Percentiles rank a stretch among this genome's conserved stretches.
These are phyloP conservation scores for Lysandra coridon DNA, from an alignment of 2,888 invertebrate genomes.

Conservation along the genomic window DNA sequence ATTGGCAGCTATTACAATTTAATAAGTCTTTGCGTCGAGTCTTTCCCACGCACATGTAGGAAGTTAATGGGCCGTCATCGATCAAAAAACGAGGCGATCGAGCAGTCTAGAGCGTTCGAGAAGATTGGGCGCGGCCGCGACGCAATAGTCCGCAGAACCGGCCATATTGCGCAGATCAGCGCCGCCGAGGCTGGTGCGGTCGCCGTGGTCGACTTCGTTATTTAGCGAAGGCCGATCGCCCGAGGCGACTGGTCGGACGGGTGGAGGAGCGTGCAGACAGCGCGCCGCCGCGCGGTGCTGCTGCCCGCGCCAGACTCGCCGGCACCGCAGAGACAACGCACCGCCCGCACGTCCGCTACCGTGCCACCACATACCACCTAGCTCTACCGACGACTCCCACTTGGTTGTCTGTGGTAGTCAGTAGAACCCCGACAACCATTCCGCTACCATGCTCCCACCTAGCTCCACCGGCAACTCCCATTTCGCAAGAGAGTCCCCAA, in stretches of 20 bases:
- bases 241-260: conserved; percentile 78
- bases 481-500: neutral
- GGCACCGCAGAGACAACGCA: conserved; percentile 71
- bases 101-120: conserved; percentile 58
- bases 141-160: conserved; percentile 70
- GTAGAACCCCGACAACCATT: neutral
- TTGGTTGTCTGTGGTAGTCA: neutral
- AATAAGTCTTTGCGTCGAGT: conserved; percentile 32
- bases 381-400: conserved; percentile 66
- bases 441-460: neutral
- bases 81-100: conserved; percentile 52
- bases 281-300: conserved; percentile 70
- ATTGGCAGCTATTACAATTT: conserved; percentile 34
- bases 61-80: conserved; percentile 50
- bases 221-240: conserved; percentile 79
- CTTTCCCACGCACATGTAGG: conserved; percentile 41
- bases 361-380: conserved; percentile 53
- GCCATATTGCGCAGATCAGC: conserved; percentile 76
- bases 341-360: conserved; percentile 58
- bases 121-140: conserved; percentile 65
- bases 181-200: conserved; percentile 76
- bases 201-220: conserved; percentile 69
- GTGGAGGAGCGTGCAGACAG: conserved; percentile 77
- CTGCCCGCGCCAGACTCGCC: conserved; percentile 71
- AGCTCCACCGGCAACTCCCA: neutral